Percentiles rank a stretch among this genome's conserved stretches.
These are phyloP conservation scores for Hipposideros larvatus DNA, from an alignment of 2,797 vertebrate genomes.

Conservation along the genomic window DNA sequence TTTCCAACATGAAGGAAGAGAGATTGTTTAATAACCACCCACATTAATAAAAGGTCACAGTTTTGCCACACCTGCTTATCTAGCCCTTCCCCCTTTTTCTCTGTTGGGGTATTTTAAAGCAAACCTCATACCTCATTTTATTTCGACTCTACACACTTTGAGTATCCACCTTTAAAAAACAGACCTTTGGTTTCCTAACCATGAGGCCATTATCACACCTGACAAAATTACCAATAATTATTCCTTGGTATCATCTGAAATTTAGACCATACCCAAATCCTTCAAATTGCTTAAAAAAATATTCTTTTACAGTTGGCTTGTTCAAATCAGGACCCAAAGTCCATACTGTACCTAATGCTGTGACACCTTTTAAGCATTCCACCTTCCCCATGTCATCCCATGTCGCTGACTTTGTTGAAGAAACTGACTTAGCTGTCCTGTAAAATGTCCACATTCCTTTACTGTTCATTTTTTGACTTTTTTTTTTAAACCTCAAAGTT, in stretches of 20 bases:
- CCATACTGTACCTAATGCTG: not conserved
- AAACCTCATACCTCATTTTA: not conserved
- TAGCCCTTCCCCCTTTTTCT: not conserved
- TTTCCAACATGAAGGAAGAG: constrained; percentile 2
- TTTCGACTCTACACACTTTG: not conserved
- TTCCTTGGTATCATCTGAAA: not conserved
- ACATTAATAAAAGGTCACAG: not conserved
- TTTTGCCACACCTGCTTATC: not conserved
- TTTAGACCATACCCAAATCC: not conserved
- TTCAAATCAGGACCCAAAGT: not conserved
- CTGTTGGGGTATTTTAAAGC: not conserved
- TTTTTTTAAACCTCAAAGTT: not conserved
- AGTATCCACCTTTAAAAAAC: not conserved
- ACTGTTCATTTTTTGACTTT: not conserved
- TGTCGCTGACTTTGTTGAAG: not conserved
- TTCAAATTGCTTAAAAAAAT: not conserved
- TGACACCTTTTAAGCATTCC: not conserved
- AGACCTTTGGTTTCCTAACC: not conserved
- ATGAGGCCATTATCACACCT: not conserved
- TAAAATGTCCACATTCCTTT: not conserved
- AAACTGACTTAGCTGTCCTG: not conserved
- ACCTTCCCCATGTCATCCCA: not conserved
- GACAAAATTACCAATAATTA: not conserved
- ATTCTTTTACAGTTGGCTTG: not conserved
- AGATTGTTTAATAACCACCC: not conserved